phyloP scores from a whole-genome alignment of 2,888 invertebrate species.

The Perithous albicinctus region DNA sequence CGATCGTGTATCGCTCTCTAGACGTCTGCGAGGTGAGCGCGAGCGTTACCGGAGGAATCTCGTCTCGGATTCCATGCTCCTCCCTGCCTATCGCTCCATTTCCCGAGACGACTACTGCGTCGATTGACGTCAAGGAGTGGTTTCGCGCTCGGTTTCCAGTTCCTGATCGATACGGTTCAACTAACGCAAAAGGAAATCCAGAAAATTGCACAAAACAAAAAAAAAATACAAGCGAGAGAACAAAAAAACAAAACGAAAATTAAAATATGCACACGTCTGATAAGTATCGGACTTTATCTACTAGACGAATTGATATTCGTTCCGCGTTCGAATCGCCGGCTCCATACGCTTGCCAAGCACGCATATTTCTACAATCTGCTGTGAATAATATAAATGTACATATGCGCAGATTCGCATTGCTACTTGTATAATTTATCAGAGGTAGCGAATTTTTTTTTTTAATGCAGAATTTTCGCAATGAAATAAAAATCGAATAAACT shows the following conservation, averaged over 20 bases:
- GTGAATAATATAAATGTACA: slow-evolving; percentile 20
- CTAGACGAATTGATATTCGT: slow-evolving; percentile 20
- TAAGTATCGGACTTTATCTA: slow-evolving; percentile 5
- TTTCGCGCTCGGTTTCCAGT: slow-evolving; percentile 9
- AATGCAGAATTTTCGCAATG: neutral
- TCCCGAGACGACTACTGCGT: slow-evolving; percentile 25
- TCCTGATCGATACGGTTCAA: slow-evolving; percentile 14
- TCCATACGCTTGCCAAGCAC: neutral
- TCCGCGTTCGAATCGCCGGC: neutral
- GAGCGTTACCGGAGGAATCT: slow-evolving; percentile 59
- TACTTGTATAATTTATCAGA: neutral
- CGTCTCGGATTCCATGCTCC: slow-evolving; percentile 50
- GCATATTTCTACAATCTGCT: slow-evolving; percentile 14
- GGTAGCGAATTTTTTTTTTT: neutral
- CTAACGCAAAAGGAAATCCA: neutral
- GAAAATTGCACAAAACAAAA: neutral
- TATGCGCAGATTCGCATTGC: neutral
- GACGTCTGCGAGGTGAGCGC: slow-evolving; percentile 20
- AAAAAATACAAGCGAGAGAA: neutral
- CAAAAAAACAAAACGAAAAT: neutral
- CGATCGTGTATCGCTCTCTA: slow-evolving; percentile 55
- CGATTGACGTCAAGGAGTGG: slow-evolving; percentile 49
- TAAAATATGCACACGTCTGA: slow-evolving; percentile 6
- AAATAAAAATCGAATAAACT: neutral
- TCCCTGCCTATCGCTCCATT: slow-evolving; percentile 9